Evolutionary conservation across 2,888 invertebrate species (phyloP).

Genomic region (Andricus quercusramuli): DNA sequence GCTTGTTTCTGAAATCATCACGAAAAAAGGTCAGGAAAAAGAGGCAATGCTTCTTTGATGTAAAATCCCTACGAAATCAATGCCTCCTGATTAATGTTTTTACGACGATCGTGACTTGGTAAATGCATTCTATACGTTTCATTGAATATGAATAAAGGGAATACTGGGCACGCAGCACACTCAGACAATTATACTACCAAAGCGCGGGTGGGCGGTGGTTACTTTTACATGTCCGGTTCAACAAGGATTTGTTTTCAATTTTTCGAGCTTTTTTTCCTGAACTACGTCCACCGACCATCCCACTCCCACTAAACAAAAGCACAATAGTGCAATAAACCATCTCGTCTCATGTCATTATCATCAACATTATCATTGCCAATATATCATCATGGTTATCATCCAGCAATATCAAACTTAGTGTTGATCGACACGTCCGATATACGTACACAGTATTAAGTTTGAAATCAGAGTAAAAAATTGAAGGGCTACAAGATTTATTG

Average conservation of each 20-base stretch:
- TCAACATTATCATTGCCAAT: slow-evolving; percentile 55
- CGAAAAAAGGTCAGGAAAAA: background rate
- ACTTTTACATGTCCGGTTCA: slow-evolving; percentile 43
- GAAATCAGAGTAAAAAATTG: no score
- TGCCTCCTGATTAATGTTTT: background rate
- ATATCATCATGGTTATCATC: slow-evolving; percentile 66
- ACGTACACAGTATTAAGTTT: slow-evolving; percentile 57
- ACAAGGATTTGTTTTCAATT: slow-evolving; percentile 22
- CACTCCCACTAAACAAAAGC: slow-evolving; percentile 73
- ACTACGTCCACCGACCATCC: slow-evolving; percentile 63
- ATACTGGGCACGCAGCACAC: slow-evolving; percentile 76
- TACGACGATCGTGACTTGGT: slow-evolving; percentile 23
- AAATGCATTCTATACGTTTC: slow-evolving; percentile 48
- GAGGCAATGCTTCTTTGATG: background rate
- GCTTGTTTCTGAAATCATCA: background rate
- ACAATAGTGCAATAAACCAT: slow-evolving; percentile 72
- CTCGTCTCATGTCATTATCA: slow-evolving; percentile 63
- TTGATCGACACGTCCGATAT: slow-evolving; percentile 56
- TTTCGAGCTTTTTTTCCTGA: slow-evolving; percentile 38
- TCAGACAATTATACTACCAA: slow-evolving; percentile 75
- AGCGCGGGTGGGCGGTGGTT: slow-evolving; percentile 68
- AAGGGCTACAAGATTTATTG: no score
- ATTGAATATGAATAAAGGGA: slow-evolving; percentile 39
- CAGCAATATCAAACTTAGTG: slow-evolving; percentile 64
- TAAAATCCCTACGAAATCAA: slow-evolving; percentile 42